Evolutionary conservation across 2,797 vertebrate genomes (phyloP).

Genomic region (Chaetophractus vellerosus): DNA sequence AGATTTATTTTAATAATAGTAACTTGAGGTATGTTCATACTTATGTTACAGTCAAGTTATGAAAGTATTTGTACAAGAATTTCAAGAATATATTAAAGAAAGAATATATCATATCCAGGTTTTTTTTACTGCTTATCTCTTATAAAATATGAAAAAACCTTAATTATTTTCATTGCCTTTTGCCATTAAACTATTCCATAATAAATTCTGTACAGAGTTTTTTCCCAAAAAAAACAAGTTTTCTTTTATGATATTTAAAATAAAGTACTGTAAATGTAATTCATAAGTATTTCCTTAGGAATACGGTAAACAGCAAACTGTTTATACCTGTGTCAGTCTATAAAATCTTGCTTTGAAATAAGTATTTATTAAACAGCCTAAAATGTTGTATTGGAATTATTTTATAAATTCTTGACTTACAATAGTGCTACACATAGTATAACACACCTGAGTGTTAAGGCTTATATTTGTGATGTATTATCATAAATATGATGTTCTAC

Average conservation of each 20-base stretch:
- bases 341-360: constrained; percentile 71
- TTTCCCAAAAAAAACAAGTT: constrained; percentile 47
- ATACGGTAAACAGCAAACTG: constrained; percentile 71
- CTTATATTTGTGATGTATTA: constrained; percentile 70
- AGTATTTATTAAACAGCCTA: constrained; percentile 76
- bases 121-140: constrained; percentile 69
- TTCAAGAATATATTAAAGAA: constrained; percentile 70
- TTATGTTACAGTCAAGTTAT: constrained; percentile 39
- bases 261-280: constrained; percentile 62
- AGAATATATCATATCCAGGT: constrained; percentile 57
- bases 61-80: constrained; percentile 71
- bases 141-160: constrained; percentile 76
- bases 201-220: constrained; percentile 63
- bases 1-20: constrained; percentile 78
- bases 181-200: constrained; percentile 70
- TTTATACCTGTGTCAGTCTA: constrained; percentile 57
- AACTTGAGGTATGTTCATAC: constrained; percentile 71
- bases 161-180: constrained; percentile 78
- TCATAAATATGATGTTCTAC: constrained; percentile 65
- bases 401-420: constrained; percentile 69
- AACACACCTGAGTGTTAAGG: constrained; percentile 50
- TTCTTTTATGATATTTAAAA: constrained; percentile 78
- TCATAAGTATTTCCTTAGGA: constrained; percentile 70
- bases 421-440: constrained; percentile 43
- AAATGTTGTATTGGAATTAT: constrained; percentile 54